These are phyloP conservation scores for Seira ritae DNA, from an alignment of 2,888 invertebrate genomes.

Conservation along the genomic window DNA sequence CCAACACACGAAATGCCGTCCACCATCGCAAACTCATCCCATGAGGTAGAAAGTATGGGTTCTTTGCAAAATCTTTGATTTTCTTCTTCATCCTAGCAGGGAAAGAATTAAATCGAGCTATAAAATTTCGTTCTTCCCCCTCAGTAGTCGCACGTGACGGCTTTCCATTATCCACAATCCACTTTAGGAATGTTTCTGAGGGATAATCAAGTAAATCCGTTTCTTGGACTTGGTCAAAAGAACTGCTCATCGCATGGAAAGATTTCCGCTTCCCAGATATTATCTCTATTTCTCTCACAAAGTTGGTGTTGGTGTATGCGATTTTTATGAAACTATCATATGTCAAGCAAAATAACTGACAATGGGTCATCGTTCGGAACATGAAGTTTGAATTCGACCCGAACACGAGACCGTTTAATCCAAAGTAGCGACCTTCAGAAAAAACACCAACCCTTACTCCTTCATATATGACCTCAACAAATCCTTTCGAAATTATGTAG, in stretches of 20 bases:
- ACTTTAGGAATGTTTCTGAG: not conserved
- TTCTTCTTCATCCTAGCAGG: too few species aligned
- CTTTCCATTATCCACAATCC: not conserved
- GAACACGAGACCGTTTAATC: conserved; percentile 65
- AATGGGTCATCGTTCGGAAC: conserved; percentile 67
- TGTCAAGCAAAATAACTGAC: conserved; percentile 67
- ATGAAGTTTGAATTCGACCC: conserved; percentile 61
- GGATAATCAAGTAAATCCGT: too few species aligned
- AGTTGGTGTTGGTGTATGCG: conserved; percentile 48
- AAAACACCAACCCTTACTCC: conserved; percentile 60
- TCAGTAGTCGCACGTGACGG: not conserved
- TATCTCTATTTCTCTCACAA: conserved; percentile 55
- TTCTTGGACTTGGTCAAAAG: too few species aligned
- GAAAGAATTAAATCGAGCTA: too few species aligned
- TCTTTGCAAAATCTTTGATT: not conserved
- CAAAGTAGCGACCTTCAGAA: conserved; percentile 70
- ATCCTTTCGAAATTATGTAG: conserved; percentile 71
- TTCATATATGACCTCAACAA: conserved; percentile 60
- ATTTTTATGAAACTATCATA: conserved; percentile 62
- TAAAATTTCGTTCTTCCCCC: not conserved
- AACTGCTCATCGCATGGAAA: too few species aligned
- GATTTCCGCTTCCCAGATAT: not conserved
- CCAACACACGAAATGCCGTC: conserved; percentile 63
- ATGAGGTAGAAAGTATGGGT: conserved; percentile 50
- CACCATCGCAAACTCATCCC: conserved; percentile 63